Conservation (phyloP, 2,113 vertebrate species). For the Lophius piscatorius region DNA sequence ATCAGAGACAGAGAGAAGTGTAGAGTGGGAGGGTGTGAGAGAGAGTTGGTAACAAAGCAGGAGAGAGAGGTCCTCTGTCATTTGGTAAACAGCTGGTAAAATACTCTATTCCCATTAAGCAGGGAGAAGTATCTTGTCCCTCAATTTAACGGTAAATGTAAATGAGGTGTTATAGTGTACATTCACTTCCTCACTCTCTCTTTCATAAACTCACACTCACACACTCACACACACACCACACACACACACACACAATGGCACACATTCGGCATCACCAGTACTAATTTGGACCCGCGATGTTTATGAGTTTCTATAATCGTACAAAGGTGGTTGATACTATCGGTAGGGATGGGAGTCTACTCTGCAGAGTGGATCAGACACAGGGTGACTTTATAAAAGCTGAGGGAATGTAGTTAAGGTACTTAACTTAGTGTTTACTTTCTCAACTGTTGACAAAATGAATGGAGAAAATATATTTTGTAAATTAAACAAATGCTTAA, state of each 20-base stretch:
- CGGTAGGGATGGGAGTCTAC: too few relatives aligned
- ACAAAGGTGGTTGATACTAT: too few relatives aligned
- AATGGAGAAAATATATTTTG: neutral
- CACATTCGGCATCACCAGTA: too few relatives aligned
- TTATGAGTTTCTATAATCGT: too few relatives aligned
- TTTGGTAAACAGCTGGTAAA: constrained; percentile 75
- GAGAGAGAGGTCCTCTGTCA: constrained; percentile 47
- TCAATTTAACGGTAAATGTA: constrained; percentile 36
- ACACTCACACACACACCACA: too few relatives aligned
- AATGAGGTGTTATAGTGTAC: constrained; percentile 27
- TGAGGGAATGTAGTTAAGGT: constrained; percentile 33
- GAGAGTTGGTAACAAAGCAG: constrained; percentile 35
- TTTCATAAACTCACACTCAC: too few relatives aligned
- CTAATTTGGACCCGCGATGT: too few relatives aligned
- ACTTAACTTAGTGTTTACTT: constrained; percentile 39
- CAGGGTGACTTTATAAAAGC: constrained; percentile 57
- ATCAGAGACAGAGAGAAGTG: constrained; percentile 54
- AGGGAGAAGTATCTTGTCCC: constrained; percentile 49
- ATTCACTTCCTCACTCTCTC: constrained; percentile 11
- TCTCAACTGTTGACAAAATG: neutral
- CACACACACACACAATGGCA: too few relatives aligned
- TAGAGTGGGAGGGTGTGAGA: constrained; percentile 20
- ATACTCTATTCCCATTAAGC: constrained; percentile 76
- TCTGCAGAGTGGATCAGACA: constrained; percentile 58
- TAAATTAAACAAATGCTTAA: constrained; percentile 6